Base-by-base conservation (phyloP, 2,797 vertebrate species). In the Lindbergichthys nudifrons region DNA sequence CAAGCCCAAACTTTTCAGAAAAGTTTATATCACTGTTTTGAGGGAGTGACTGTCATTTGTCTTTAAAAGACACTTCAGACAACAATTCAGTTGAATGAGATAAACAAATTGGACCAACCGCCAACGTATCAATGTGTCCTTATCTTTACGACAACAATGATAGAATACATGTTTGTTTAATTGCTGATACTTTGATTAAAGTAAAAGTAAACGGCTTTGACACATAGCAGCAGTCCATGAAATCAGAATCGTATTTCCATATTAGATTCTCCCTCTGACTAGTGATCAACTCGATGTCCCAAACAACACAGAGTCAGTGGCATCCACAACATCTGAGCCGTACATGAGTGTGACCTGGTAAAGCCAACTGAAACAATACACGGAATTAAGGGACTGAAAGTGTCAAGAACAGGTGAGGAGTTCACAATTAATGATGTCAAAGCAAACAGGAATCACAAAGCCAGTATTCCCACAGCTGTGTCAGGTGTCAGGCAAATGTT, bases 211-310 rank as follows among this genome's bases (percentile, higher is more conserved):
- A 87, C 67, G 62, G 19, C 50, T 76, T 53, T 78, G 80, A 81
- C 76, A 69, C 69, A 59, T 64, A 54, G 81, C 86, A 88, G 65
- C 56, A 64, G 47, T 18, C 81, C 82, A 84, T 84, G 79, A 90
- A 88, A 88, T 85, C 83, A 70, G 56, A 82, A 82, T 73, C 67
- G 60, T 68, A 86, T 91, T 84, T 69, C 50, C 61, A 73, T 65
- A 73, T 87, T 60, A 79, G 73, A 77, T 75, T 10, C 26, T 46
- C 65, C 67, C 45, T 45, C 50, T 68, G 53, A 70, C 72, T 63
- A 73, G 70, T n/a, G 47, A 84, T 86, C 64, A 70, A 73, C 81
- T 80, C 26, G 48, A 83, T 84, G 78, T 72, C 74, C 52, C 57
- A 75, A 72, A 66, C 66, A 80, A 73, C n/a, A 3, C 52, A 73